Evolutionary conservation across 2,113 vertebrate species (phyloP).

Genomic region (Illadopsis cleaveri): DNA sequence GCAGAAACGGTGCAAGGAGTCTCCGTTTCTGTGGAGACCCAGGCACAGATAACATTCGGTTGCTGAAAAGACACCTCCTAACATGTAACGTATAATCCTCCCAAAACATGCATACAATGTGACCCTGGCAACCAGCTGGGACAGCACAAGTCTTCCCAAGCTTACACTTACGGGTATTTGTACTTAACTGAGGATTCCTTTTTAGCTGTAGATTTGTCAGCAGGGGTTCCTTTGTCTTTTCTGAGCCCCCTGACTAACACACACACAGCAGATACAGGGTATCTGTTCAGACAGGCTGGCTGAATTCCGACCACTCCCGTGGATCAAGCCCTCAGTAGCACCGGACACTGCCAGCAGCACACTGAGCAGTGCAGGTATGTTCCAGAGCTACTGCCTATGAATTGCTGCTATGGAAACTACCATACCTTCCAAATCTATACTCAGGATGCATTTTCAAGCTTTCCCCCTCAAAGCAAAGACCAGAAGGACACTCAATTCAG

Average conservation of each 20-base stretch:
- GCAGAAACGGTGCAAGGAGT: background rate
- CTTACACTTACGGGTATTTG: background rate
- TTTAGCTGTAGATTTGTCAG: background rate
- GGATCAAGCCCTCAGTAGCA: background rate
- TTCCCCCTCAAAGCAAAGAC: background rate
- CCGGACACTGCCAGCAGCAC: background rate
- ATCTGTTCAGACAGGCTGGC: background rate
- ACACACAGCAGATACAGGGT: background rate
- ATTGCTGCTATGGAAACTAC: background rate
- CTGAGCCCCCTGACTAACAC: background rate
- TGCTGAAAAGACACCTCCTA: background rate
- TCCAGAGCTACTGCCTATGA: background rate
- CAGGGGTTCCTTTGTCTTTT: background rate
- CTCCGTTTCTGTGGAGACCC: background rate
- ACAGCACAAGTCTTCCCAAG: background rate
- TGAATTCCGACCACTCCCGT: background rate
- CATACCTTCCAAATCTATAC: background rate
- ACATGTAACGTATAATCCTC: rapidly evolving
- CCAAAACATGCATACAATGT: rapidly evolving
- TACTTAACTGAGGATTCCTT: background rate
- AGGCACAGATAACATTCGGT: background rate
- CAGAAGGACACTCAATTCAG: background rate
- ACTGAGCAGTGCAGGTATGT: rapidly evolving
- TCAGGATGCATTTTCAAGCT: background rate
- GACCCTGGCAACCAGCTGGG: background rate